These are phyloP conservation scores for Anhinga anhinga DNA, from an alignment of 2,113 vertebrate species.

Conservation along the genomic window DNA sequence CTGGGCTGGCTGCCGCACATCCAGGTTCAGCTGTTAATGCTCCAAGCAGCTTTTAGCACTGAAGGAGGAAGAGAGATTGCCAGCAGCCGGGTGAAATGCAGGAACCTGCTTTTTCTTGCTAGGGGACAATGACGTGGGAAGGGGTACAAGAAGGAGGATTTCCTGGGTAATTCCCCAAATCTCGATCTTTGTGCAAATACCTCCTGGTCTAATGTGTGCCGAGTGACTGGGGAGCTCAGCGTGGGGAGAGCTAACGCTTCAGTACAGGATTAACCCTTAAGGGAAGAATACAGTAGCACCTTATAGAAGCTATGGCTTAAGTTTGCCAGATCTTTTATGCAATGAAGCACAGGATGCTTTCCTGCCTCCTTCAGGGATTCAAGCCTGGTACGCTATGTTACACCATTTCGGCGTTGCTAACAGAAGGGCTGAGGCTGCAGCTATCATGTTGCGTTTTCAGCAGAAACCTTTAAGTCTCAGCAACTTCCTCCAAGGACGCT, in stretches of 20 bases:
- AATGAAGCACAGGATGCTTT: background rate
- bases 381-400: background rate
- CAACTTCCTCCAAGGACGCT: background rate
- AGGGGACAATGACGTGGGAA: background rate
- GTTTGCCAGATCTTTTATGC: background rate
- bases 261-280: background rate
- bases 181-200: background rate
- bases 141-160: background rate
- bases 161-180: background rate
- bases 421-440: background rate
- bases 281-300: background rate
- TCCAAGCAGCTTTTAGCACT: conserved; percentile 15
- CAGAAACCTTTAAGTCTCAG: background rate
- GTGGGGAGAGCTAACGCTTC: background rate
- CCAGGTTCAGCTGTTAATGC: conserved; percentile 12
- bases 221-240: background rate
- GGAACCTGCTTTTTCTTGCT: background rate
- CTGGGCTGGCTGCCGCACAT: background rate
- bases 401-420: background rate
- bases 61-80: background rate
- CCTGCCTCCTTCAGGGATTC: background rate
- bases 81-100: background rate
- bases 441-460: background rate
- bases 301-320: background rate
- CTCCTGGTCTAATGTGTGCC: background rate